phyloP scores from a whole-genome alignment of 2,797 vertebrate species.

The Sebastes ruberrimus region DNA sequence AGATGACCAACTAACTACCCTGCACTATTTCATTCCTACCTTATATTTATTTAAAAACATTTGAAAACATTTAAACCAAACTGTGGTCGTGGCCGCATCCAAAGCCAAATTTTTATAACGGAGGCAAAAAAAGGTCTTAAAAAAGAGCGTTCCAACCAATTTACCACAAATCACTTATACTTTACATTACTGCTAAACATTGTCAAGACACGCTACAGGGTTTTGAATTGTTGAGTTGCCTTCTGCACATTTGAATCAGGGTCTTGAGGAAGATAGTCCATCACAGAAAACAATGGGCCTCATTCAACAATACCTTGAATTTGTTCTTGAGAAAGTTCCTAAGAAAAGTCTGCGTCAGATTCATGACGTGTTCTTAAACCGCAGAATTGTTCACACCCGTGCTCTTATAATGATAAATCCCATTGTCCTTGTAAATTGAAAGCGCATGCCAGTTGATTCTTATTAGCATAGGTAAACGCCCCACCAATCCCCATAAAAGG shows the following conservation, averaged over 20 bases:
- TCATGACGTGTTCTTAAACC: no score
- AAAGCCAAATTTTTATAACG: slow-evolving; percentile 14
- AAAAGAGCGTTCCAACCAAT: background rate
- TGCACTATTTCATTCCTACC: slow-evolving; percentile 32
- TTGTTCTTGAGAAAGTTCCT: no score
- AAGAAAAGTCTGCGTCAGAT: no score
- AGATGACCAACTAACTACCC: background rate
- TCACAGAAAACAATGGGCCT: background rate
- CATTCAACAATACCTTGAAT: no score
- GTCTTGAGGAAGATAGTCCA: background rate
- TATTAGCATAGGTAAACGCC: no score
- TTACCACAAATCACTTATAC: slow-evolving; percentile 22
- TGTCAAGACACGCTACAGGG: background rate
- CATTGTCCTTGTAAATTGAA: no score
- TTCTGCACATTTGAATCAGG: background rate
- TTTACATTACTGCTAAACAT: background rate
- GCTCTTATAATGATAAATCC: no score
- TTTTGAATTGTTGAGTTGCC: slow-evolving; percentile 9
- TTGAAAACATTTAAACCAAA: slow-evolving; percentile 38
- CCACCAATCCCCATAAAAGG: no score
- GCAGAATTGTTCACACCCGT: no score
- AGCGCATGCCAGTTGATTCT: no score
- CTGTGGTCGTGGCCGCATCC: slow-evolving; percentile 2
- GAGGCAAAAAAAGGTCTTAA: slow-evolving; percentile 14
- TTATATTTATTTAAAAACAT: slow-evolving; percentile 25